Conservation (phyloP, 2,888 invertebrate species). For the Baronia brevicornis region DNA sequence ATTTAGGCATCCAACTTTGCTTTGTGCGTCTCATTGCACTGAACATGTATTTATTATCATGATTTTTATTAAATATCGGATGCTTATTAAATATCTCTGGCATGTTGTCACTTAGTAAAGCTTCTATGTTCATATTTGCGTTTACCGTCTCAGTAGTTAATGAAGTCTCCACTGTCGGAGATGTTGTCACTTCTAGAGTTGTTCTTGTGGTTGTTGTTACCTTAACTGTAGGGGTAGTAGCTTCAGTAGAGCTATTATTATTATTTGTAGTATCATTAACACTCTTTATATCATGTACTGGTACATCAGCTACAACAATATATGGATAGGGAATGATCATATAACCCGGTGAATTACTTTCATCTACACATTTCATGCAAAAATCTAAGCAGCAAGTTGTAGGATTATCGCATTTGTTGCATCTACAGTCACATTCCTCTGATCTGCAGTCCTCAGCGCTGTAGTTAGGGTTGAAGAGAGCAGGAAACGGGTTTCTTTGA, state of each 20-base stretch:
- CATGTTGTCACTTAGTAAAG: slow-evolving; percentile 11
- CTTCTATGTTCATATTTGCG: slow-evolving; percentile 8
- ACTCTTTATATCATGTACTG: slow-evolving; percentile 2
- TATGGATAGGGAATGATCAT: slow-evolving; percentile 35
- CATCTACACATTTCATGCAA: slow-evolving; percentile 23
- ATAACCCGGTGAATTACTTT: slow-evolving; percentile 20
- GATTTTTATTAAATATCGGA: slow-evolving; percentile 9
- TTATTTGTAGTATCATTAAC: slow-evolving; percentile 1
- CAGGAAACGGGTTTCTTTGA: no score
- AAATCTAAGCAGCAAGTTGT: slow-evolving; percentile 30
- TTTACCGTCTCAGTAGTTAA: slow-evolving; percentile 14
- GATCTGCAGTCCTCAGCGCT: slow-evolving; percentile 3
- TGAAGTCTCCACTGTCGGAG: slow-evolving; percentile 9
- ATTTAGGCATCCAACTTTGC: slow-evolving; percentile 41
- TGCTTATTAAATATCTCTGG: slow-evolving; percentile 8
- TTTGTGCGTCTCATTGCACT: slow-evolving; percentile 35
- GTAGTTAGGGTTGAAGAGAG: no score
- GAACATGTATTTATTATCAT: slow-evolving; percentile 30
- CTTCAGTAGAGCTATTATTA: slow-evolving; percentile 10
- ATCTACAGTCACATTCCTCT: slow-evolving; percentile 23
- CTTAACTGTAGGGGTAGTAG: slow-evolving; percentile 13
- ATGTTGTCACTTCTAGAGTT: slow-evolving; percentile 8
- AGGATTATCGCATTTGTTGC: slow-evolving; percentile 26
- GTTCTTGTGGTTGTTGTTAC: slow-evolving; percentile 10
- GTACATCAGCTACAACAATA: slow-evolving; percentile 24